These are phyloP conservation scores for Lanius collurio DNA, from an alignment of 2,113 vertebrate genomes.

Conservation along the genomic window DNA sequence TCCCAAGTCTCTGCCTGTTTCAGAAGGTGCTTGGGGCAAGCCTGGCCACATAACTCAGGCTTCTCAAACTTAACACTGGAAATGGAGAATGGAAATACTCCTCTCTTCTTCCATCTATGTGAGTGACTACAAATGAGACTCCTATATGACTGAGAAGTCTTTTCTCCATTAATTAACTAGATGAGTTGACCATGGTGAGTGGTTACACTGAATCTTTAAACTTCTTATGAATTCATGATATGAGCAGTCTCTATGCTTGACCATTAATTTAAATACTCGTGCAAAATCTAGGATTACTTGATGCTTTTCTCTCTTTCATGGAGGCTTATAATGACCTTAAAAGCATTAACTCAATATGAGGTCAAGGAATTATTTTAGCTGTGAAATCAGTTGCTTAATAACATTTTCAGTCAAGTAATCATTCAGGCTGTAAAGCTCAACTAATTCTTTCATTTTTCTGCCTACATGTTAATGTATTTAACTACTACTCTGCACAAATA, in stretches of 20 bases:
- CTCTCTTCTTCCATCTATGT: neutral
- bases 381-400: slow-evolving; percentile 30
- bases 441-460: slow-evolving; percentile 42
- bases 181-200: neutral
- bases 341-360: slow-evolving; percentile 26
- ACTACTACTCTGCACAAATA: neutral
- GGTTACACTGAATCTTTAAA: neutral
- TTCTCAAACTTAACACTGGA: neutral
- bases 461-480: neutral
- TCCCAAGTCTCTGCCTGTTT: neutral
- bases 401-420: slow-evolving; percentile 6
- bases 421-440: slow-evolving; percentile 5
- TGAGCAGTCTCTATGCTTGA: neutral
- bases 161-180: neutral
- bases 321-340: slow-evolving; percentile 8
- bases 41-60: neutral
- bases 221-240: neutral
- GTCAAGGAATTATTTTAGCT: slow-evolving; percentile 54
- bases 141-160: neutral
- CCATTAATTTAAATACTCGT: slow-evolving; percentile 29
- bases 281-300: slow-evolving; percentile 25
- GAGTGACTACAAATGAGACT: neutral
- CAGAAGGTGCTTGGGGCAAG: neutral
- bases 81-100: neutral
- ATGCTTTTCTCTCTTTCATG: slow-evolving; percentile 3